Percentiles rank a stretch among this genome's conserved stretches.
These are phyloP conservation scores for Bembecia ichneumoniformis DNA, from an alignment of 2,888 invertebrate genomes.

Conservation along the genomic window DNA sequence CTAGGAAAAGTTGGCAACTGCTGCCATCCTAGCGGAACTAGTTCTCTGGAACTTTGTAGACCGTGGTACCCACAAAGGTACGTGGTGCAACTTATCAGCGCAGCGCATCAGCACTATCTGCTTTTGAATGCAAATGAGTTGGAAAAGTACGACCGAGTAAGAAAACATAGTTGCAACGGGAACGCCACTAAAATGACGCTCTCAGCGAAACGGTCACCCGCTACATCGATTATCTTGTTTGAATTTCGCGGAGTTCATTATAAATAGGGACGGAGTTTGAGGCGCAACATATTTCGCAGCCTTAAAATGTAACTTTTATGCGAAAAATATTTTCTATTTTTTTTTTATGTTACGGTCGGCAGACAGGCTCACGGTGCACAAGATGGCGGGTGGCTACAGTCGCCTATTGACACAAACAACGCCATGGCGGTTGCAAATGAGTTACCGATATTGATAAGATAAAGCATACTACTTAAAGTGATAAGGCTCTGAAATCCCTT, in stretches of 20 bases:
- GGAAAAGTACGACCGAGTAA: slow-evolving; percentile 64
- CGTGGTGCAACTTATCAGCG: slow-evolving; percentile 33
- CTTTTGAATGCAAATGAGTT: slow-evolving; percentile 72
- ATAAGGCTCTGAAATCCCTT: too few relatives aligned
- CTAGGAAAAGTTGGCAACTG: slow-evolving; percentile 55
- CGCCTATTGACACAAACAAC: too few relatives aligned
- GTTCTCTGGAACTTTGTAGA: slow-evolving; percentile 54
- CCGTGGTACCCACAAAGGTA: slow-evolving; percentile 66
- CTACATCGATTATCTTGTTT: neutral
- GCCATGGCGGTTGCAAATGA: too few relatives aligned
- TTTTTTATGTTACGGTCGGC: too few relatives aligned
- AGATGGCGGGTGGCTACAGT: too few relatives aligned
- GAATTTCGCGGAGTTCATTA: neutral
- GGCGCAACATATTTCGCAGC: neutral
- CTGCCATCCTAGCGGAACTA: slow-evolving; percentile 44
- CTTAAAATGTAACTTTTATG: too few relatives aligned
- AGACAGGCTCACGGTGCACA: too few relatives aligned
- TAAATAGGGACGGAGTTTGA: neutral
- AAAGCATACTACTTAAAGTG: too few relatives aligned
- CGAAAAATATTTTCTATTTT: too few relatives aligned
- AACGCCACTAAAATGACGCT: slow-evolving; percentile 29
- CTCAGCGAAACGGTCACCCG: neutral
- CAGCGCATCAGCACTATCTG: slow-evolving; percentile 66
- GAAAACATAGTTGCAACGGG: slow-evolving; percentile 41
- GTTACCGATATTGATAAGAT: too few relatives aligned